Conservation (phyloP, 2,797 vertebrate species). For the Acanthopagrus latus region DNA sequence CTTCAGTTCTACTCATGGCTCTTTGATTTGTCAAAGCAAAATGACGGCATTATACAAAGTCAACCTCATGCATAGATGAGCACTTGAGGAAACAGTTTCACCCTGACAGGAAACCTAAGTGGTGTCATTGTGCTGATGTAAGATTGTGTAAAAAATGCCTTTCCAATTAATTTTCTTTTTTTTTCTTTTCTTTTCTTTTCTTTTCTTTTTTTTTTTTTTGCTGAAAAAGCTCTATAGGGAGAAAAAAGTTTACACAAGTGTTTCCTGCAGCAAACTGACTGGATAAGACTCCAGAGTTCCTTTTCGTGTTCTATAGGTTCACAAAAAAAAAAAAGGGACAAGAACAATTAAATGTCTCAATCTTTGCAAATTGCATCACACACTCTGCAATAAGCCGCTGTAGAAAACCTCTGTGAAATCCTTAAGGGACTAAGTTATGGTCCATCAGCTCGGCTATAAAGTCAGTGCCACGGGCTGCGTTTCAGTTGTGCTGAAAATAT, state of each 20-base stretch:
- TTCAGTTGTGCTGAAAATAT: constrained; percentile 40
- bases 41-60: neutral
- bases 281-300: neutral
- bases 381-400: constrained; percentile 24
- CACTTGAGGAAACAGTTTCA: neutral
- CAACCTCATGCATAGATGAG: neutral
- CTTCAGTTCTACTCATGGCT: neutral
- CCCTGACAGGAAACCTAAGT: neutral
- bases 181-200: neutral
- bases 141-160: neutral
- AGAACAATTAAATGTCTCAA: constrained; percentile 26
- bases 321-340: neutral
- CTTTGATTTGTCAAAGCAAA: neutral
- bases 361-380: constrained; percentile 24
- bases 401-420: constrained; percentile 27
- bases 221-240: neutral
- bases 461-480: constrained; percentile 3
- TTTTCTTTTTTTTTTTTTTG: neutral
- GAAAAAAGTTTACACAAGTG: neutral
- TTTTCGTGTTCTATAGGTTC: neutral
- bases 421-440: constrained; percentile 41
- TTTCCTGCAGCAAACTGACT: neutral
- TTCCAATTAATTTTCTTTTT: too few species aligned
- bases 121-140: neutral
- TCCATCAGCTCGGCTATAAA: constrained; percentile 43